Percentiles rank a stretch among this genome's conserved stretches.
These are phyloP conservation scores for Ctenomys sociabilis DNA, from an alignment of 2,113 vertebrate genomes.

Conservation along the genomic window DNA sequence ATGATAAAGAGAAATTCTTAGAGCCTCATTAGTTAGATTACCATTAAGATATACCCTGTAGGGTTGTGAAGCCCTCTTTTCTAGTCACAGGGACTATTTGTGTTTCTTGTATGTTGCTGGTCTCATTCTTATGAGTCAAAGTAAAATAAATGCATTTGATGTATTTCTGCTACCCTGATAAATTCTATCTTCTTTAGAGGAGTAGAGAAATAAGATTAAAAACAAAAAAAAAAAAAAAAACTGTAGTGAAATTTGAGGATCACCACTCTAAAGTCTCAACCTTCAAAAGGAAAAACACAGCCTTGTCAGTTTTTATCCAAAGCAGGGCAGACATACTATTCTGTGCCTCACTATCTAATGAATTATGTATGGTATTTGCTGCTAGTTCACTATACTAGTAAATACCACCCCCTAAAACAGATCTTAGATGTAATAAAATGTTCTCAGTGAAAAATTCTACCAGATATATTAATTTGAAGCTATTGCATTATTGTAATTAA, in stretches of 20 bases:
- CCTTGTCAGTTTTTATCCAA: background rate
- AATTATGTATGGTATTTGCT: background rate
- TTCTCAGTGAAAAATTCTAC: background rate
- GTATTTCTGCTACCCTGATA: background rate
- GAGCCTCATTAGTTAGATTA: background rate
- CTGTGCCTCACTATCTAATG: background rate
- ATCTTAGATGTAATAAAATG: background rate
- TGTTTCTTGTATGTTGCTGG: background rate
- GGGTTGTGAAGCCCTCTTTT: background rate
- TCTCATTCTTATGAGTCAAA: too few species aligned
- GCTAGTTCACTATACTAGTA: background rate
- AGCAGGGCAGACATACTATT: background rate
- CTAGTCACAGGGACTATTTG: background rate
- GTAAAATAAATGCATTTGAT: background rate
- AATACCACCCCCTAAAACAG: background rate
- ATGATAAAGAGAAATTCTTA: background rate
- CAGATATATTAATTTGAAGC: background rate
- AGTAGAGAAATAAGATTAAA: background rate
- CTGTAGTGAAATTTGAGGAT: background rate
- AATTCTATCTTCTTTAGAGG: background rate
- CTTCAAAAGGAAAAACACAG: background rate
- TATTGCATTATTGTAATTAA: background rate
- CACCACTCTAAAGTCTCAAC: background rate
- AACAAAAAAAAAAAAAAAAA: background rate
- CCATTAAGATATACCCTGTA: background rate